Conservation (phyloP, 2,888 invertebrate genomes). For the Nymphalis polychloros region DNA sequence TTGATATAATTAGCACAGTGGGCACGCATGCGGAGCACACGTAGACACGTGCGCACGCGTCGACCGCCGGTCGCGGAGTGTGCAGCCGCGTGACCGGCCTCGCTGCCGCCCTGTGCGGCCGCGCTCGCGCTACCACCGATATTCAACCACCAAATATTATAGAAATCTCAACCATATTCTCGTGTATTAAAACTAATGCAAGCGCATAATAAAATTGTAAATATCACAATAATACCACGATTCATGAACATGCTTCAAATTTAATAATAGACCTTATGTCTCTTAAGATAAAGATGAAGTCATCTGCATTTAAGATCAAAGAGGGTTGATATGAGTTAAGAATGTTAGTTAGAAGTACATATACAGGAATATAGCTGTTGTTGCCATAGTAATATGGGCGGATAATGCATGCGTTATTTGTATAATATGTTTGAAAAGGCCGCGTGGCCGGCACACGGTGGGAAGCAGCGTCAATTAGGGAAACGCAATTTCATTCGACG, state of each 20-base stretch:
- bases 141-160: not conserved
- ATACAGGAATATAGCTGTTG: slow-evolving; percentile 32
- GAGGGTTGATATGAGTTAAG: slow-evolving; percentile 37
- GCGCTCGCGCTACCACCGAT: slow-evolving; percentile 36
- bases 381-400: slow-evolving; percentile 29
- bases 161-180: slow-evolving; percentile 42
- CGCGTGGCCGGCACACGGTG: slow-evolving; percentile 75
- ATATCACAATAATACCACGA: not conserved
- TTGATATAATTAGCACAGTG: slow-evolving; percentile 42
- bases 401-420: slow-evolving; percentile 33
- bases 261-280: slow-evolving; percentile 37
- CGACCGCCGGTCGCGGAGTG: slow-evolving; percentile 72
- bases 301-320: slow-evolving; percentile 35
- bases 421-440: slow-evolving; percentile 54
- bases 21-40: slow-evolving; percentile 40
- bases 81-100: slow-evolving; percentile 63
- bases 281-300: slow-evolving; percentile 15
- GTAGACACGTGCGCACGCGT: slow-evolving; percentile 75
- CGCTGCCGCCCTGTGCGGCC: slow-evolving; percentile 49
- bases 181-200: slow-evolving; percentile 22
- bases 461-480: slow-evolving; percentile 74
- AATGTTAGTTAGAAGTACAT: slow-evolving; percentile 13
- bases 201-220: slow-evolving; percentile 20
- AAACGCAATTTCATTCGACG: slow-evolving; percentile 70
- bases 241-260: not conserved